Percentiles rank a stretch among this genome's conserved stretches.
Evolutionary conservation across 2,797 vertebrate species (phyloP).

Genomic region (Sciaenops ocellatus): DNA sequence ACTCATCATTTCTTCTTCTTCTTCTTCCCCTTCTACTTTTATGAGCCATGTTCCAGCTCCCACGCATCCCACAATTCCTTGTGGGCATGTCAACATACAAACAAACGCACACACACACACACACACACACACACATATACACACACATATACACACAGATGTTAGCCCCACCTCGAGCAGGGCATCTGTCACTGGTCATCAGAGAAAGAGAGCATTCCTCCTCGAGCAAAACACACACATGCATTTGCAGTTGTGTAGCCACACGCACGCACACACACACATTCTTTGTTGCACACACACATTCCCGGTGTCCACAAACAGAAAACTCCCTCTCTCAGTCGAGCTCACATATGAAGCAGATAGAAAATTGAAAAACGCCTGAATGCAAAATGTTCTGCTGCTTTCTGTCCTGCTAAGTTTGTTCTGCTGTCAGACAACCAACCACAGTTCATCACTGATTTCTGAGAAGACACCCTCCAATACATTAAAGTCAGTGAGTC

Average conservation of each 20-base stretch:
- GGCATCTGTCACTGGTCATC: slow-evolving; percentile 71
- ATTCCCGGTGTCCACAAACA: slow-evolving; percentile 22
- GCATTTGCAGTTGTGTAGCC: not conserved
- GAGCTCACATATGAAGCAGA: slow-evolving; percentile 23
- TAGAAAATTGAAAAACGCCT: slow-evolving; percentile 47
- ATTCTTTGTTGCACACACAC: slow-evolving; percentile 7
- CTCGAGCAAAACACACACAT: slow-evolving; percentile 13
- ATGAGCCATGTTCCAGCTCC: slow-evolving; percentile 24
- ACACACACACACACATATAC: slow-evolving; percentile 11
- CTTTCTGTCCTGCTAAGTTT: not conserved
- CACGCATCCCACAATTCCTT: slow-evolving; percentile 44
- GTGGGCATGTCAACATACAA: slow-evolving; percentile 22
- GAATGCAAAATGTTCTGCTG: slow-evolving; percentile 23
- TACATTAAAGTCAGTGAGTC: not conserved
- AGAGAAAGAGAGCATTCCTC: slow-evolving; percentile 47
- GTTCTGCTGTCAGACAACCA: not conserved
- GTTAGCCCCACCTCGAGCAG: slow-evolving; percentile 40
- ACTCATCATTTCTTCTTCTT: not conserved
- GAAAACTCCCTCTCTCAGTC: slow-evolving; percentile 5
- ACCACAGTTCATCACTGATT: not conserved
- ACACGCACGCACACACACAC: not conserved
- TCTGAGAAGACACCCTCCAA: rapidly evolving
- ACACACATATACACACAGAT: slow-evolving; percentile 20
- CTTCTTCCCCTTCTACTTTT: not conserved
- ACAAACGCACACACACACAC: slow-evolving; percentile 19